Percentiles rank a stretch among this genome's conserved stretches.
phyloP scores from a whole-genome alignment of 2,113 vertebrate species.

The Acanthochromis polyacanthus region DNA sequence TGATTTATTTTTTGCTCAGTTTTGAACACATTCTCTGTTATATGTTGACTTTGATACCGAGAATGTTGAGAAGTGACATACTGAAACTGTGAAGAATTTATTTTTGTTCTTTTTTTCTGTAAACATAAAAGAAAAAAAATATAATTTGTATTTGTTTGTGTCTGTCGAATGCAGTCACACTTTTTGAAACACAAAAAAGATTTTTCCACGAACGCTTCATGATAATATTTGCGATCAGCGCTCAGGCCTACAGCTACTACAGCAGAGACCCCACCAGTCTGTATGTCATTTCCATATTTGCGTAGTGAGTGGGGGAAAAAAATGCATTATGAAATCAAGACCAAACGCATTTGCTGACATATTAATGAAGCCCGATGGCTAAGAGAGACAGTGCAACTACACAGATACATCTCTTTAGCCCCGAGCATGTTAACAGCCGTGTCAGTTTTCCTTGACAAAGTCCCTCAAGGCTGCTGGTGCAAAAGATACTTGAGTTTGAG shows the following conservation, averaged over 20 bases:
- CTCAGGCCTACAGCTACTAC: not conserved
- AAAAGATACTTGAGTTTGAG: conserved; percentile 56
- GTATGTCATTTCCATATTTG: conserved; percentile 34
- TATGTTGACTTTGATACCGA: too few relatives aligned
- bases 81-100: too few relatives aligned
- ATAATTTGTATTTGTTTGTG: too few relatives aligned
- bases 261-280: conserved; percentile 13
- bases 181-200: too few relatives aligned
- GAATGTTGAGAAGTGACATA: too few relatives aligned
- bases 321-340: conserved; percentile 42
- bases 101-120: too few relatives aligned
- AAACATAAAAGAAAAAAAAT: too few relatives aligned
- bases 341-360: conserved; percentile 53
- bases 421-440: conserved; percentile 47
- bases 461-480: conserved; percentile 55
- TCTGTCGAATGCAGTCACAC: too few relatives aligned
- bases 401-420: conserved; percentile 46
- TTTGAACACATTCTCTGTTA: too few relatives aligned
- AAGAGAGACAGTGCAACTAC: conserved; percentile 18
- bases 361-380: conserved; percentile 49
- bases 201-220: too few relatives aligned
- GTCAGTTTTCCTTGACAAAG: conserved; percentile 54
- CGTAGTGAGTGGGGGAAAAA: conserved; percentile 37
- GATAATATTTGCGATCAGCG: too few relatives aligned
- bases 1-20: too few relatives aligned